Percentiles rank a stretch among this genome's conserved stretches.
Conservation (phyloP, 2,888 invertebrate species). For the Drosophila cognata region DNA sequence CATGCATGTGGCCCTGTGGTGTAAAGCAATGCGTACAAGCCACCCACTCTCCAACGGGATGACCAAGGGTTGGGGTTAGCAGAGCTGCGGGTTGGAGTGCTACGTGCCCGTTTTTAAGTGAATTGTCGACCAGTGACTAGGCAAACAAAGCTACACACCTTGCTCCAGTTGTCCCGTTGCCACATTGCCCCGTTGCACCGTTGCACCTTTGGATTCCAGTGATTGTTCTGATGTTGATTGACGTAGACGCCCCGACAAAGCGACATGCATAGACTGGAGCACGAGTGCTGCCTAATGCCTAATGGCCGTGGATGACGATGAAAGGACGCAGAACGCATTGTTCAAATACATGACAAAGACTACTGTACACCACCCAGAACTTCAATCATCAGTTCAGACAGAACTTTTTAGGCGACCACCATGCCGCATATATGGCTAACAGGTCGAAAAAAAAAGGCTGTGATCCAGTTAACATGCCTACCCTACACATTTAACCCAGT, state of each 20-base stretch:
- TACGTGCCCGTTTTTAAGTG: constrained; percentile 66
- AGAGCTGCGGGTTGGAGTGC: constrained; percentile 15
- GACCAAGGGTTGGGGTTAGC: background rate
- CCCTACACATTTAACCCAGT: constrained; percentile 49
- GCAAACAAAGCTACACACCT: constrained; percentile 65
- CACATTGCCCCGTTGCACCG: background rate
- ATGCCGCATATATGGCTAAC: background rate
- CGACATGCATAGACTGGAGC: constrained; percentile 55
- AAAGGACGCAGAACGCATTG: constrained; percentile 22
- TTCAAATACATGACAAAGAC: constrained; percentile 21
- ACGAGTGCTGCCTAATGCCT: constrained; percentile 53
- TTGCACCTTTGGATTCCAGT: constrained; percentile 15
- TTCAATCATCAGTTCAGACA: constrained; percentile 63
- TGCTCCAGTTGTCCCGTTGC: constrained; percentile 19
- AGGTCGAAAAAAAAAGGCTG: constrained; percentile 51
- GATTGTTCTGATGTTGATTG: constrained; percentile 52
- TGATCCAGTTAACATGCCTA: constrained; percentile 38
- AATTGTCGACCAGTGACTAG: constrained; percentile 61
- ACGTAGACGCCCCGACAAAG: constrained; percentile 41
- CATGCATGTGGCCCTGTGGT: constrained; percentile 26
- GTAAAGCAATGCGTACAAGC: constrained; percentile 37
- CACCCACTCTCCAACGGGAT: background rate
- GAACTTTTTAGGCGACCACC: constrained; percentile 44
- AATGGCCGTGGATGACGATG: constrained; percentile 35
- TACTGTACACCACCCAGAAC: constrained; percentile 46